Base-by-base conservation (phyloP, 2,888 invertebrate species). In the Harpalus rubripes region DNA sequence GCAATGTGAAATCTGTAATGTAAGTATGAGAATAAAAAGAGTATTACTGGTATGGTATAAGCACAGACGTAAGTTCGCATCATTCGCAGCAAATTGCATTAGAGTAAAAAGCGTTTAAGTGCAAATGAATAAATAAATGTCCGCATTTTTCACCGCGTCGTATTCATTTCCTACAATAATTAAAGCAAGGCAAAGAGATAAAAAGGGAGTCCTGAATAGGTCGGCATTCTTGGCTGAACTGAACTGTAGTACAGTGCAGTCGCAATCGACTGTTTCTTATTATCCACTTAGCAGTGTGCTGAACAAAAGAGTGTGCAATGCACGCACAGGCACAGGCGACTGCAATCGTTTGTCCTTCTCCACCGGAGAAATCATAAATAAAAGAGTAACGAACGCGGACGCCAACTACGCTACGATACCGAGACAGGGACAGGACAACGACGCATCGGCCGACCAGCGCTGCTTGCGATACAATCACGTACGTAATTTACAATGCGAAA, bases 401-500 rank as follows among this genome's bases (percentile, higher is more conserved):
- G 44, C 32, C 44, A 52, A 12, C 26, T 32, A 82, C 72, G 72
- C 44, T 68, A n/a, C 44, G 44, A 52, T 68, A 41, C 72, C 72
- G 72, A 74, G 72, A 74, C 72, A 74, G 22, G 12, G 44, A 52
- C 44, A 52, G 72, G 72, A 74, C 72, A 74, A 74, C 72, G 72
- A 74, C 72, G 72, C 72, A 74, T 74, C 72, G 72, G 68, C 32
- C 65, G 65, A 32, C 65, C 81, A 81, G 18, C 22, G 68, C 39
- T 68, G 8, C 10, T 26, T 59, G 83, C 83, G 83, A 83, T 83
- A 83, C 59, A 76, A 83, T 83, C 83, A 83, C 61, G 83, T 74
- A 83, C 56, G 83, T 83, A 56, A 83, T 83, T 83, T 83, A 83
- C 76, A 83, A 83, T 83, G 83, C 83, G 83, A 83, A 83, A 83